Conservation (phyloP, 2,888 invertebrate species). For the Apotomis capreana region DNA sequence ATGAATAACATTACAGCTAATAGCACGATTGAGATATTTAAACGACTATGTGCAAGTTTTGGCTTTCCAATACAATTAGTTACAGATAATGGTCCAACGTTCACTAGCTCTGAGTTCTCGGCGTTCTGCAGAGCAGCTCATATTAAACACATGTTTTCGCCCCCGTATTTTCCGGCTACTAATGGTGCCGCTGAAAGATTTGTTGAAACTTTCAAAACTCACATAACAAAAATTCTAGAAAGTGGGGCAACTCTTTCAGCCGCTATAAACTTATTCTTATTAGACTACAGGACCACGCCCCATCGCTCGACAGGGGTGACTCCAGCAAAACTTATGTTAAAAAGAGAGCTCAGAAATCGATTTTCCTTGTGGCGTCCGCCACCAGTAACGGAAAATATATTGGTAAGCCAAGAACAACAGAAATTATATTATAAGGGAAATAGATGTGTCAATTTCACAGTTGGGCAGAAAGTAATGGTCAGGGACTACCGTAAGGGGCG, state of each 20-base stretch:
- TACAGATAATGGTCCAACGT: conserved; percentile 23
- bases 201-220: conserved; percentile 12
- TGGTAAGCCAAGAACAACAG: too few species aligned
- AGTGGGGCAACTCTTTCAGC: conserved; percentile 6
- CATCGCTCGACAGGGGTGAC: conserved; percentile 39
- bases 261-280: conserved; percentile 41
- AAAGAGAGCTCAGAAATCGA: too few species aligned
- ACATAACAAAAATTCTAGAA: conserved; percentile 20
- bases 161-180: conserved; percentile 9
- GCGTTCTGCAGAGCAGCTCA: background rate
- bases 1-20: background rate
- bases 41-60: background rate
- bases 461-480: too few species aligned
- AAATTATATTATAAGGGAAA: too few species aligned
- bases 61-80: conserved; percentile 21
- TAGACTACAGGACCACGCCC: conserved; percentile 39
- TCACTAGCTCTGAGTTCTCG: background rate
- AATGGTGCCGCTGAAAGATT: conserved; percentile 1
- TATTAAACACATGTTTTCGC: conserved; percentile 17
- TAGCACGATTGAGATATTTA: background rate
- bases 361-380: too few species aligned
- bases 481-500: too few species aligned
- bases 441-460: too few species aligned
- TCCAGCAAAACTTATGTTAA: too few species aligned
- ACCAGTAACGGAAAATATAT: too few species aligned